Evolutionary conservation across 2,888 invertebrate genomes (phyloP), one percentile per base, ranked within the genome.

Genomic region (Chymomyza amoena): DNA sequence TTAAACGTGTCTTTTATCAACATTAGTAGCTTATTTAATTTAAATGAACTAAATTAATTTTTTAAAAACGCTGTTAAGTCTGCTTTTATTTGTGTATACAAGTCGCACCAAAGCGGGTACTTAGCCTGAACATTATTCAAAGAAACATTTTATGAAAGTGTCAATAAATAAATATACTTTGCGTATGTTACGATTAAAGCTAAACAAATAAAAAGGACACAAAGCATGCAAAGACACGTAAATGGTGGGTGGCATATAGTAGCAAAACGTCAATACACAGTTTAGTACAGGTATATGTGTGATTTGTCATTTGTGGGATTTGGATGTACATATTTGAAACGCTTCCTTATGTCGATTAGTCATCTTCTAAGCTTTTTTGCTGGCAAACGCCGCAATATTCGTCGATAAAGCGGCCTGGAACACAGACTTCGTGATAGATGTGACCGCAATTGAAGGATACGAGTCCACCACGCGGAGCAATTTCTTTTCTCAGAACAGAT

Each of bases 391-490:
- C 80, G 68, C 90, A 91, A 39, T 78, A 72, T 62, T 81, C 84
- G 32, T 80, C 83, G 15, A 95, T 95, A 77, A 97, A 92, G 91
- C 98, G 32, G 6, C 32, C 32, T 6, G 32, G 32, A 6, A 32
- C 32, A 32, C 32, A 98, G 71, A 95, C 94, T 90, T 95, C 95
- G 90, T 98, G 98, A 91, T 97, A 98, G 9, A 95, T 94, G 92
- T 98, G 98, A 77, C 95, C 95, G 90, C 98, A 98, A 90, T 96
- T 96, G 90, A 97, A 98, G 68, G 96, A 94, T 79, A 96, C 93
- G 69, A 97, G 92, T 90, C 96, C 95, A 76, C 94, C 94, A 36
- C 95, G 94, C 69, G 94, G 93, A 0, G 94, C 93, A 36, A 94
- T 92, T 92, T 97, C 95, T 92, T 94, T 95, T 63, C 95, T 93